Evolutionary conservation across 2,797 vertebrate genomes (phyloP).

Genomic region (Lerista edwardsae): DNA sequence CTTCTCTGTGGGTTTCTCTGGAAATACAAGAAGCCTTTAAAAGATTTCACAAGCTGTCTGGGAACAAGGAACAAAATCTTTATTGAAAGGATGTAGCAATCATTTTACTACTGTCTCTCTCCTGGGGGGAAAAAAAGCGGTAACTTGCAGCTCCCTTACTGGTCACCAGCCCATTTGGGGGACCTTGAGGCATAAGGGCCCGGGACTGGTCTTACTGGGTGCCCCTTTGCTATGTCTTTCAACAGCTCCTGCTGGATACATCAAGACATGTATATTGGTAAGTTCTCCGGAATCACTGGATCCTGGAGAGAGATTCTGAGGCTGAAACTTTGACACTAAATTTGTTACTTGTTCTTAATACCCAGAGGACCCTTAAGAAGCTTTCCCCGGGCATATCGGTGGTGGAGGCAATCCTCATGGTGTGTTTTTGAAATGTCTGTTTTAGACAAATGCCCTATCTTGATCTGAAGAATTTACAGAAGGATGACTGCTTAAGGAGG

Average conservation of each 20-base stretch:
- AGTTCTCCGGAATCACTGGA: slow-evolving; percentile 22
- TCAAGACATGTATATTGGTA: slow-evolving; percentile 17
- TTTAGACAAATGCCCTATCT: not conserved
- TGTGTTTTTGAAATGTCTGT: slow-evolving; percentile 5
- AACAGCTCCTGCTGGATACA: not conserved
- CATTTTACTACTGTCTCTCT: slow-evolving; percentile 82
- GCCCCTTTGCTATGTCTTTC: not conserved
- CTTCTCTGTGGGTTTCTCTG: slow-evolving; percentile 81
- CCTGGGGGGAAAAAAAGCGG: slow-evolving; percentile 72
- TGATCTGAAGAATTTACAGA: slow-evolving; percentile 41
- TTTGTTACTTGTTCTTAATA: not conserved
- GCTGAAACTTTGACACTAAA: not conserved
- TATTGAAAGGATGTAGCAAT: slow-evolving; percentile 84
- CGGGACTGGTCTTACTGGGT: not conserved
- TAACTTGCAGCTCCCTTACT: slow-evolving; percentile 77
- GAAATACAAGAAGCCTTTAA: slow-evolving; percentile 84
- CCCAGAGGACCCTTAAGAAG: not conserved
- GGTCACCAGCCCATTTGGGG: slow-evolving; percentile 40
- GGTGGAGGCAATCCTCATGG: not conserved
- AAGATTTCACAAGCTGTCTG: slow-evolving; percentile 84
- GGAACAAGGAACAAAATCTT: slow-evolving; percentile 81
- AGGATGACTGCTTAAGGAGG: slow-evolving; percentile 16
- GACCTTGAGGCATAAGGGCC: not conserved
- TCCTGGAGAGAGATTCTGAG: not conserved
- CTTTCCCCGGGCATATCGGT: not conserved